Evolutionary conservation across 1,140 invertebrate genomes (phyloP), one percentile per base, ranked within the genome.

Genomic region (Drosophila orena): DNA sequence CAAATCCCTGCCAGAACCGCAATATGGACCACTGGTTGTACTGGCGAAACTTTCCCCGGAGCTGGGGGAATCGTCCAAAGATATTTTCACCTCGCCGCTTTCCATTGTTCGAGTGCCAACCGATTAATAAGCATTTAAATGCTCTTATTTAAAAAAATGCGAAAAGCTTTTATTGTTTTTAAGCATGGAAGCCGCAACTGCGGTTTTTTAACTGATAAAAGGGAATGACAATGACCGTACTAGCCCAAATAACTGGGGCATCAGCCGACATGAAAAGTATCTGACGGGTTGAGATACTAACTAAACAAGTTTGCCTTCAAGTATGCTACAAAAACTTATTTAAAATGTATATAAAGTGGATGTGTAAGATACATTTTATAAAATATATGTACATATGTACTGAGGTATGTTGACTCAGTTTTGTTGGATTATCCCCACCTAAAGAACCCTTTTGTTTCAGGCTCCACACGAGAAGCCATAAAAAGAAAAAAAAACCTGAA

Each of bases 181-280:
- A 38, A 58, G 70, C 73, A 50, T 64, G 17, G 10, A 44, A 44
- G 4, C 42, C 42, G 42, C 56, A 72, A 76, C 38, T 46, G 70
- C 24, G 69, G 49, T 46, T 17, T 4, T 35, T 10, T n/a, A 27
- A 72, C 17, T 30, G 49, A 79, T 85, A 79, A 65, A 20, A 30
- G 50, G 34, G n/a, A 58, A 64, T 74, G 75, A 70, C 79, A 83
- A 44, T 83, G 80, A 83, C 80, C 80, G 54, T 37, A 43, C 57
- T 44, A 20, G 24, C 38, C 50, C 17, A 20, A 69, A 30, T 53
- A 58, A 38, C 10, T 47, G 64, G 65, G 34, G 3, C 62, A 46
- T 44, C 22, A 42, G 17, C 27, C 35, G 46, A 42, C 46, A 24
- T 22, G 27, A 50, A 22, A 69, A 47, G 42, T 68, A 22, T 27